phyloP scores from a whole-genome alignment of 1,140 invertebrate genomes.

The Zaprionus capensis region DNA sequence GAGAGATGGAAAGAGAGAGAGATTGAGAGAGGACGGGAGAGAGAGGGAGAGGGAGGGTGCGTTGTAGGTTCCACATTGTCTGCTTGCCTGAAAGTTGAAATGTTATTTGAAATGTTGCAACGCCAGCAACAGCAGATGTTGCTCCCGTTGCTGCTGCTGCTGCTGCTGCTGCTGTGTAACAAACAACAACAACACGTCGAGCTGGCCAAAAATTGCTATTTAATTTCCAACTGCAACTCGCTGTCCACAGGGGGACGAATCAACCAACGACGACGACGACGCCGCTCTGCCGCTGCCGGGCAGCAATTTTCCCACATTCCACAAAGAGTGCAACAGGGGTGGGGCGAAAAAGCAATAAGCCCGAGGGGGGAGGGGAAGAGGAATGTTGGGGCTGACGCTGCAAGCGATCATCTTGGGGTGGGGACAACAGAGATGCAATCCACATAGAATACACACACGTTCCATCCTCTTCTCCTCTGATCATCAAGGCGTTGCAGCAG shows the following conservation, averaged over 20 bases:
- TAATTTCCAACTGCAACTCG: constrained; percentile 78
- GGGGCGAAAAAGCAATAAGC: background rate
- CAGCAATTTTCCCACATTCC: constrained; percentile 71
- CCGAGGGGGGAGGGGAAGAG: background rate
- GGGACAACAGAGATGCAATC: background rate
- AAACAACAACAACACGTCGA: constrained; percentile 45
- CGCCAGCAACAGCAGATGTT: constrained; percentile 28
- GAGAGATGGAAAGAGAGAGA: no score
- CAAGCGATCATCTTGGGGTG: background rate
- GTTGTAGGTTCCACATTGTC: constrained; percentile 64
- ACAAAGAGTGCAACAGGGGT: constrained; percentile 25
- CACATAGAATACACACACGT: background rate
- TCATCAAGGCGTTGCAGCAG: no score
- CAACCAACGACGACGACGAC: constrained; percentile 10
- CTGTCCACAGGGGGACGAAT: constrained; percentile 64
- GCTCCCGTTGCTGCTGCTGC: background rate
- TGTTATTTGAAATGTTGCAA: constrained; percentile 82
- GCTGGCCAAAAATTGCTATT: constrained; percentile 77
- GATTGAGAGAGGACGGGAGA: no score
- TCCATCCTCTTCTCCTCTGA: no score
- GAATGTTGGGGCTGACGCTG: background rate
- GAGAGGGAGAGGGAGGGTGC: no score
- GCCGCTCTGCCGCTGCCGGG: constrained; percentile 28
- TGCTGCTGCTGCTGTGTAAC: constrained; percentile 16
- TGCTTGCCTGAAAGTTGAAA: constrained; percentile 75